These are phyloP conservation scores for Drosophila melanocephala DNA, from an alignment of 2,888 invertebrate species.

Conservation along the genomic window DNA sequence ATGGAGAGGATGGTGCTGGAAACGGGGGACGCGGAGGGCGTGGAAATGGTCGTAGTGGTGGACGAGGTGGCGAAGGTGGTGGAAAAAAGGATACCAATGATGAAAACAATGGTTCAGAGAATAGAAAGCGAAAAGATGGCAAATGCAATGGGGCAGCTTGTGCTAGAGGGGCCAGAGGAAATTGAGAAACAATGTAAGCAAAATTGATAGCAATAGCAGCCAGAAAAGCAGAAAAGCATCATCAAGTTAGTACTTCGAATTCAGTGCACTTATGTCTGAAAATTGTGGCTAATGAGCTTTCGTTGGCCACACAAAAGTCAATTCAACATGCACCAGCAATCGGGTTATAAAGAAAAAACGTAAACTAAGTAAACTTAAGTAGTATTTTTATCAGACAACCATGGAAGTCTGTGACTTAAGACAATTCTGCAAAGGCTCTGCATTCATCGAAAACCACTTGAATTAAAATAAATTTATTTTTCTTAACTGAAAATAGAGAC, in stretches of 20 bases:
- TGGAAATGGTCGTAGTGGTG: background rate
- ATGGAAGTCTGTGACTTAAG: background rate
- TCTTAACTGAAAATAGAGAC: background rate
- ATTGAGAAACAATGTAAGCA: background rate
- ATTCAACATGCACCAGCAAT: background rate
- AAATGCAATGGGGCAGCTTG: background rate
- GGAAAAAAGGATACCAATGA: slow-evolving; percentile 3
- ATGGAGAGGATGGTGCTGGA: slow-evolving; percentile 6
- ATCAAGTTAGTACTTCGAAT: background rate
- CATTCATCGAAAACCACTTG: background rate
- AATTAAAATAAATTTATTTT: background rate
- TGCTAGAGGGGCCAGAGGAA: background rate
- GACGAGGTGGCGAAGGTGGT: slow-evolving; percentile 1
- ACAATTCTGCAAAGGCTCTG: background rate
- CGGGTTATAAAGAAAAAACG: background rate
- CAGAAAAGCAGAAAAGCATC: background rate
- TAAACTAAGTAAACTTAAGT: background rate
- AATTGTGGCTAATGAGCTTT: background rate
- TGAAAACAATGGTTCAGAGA: background rate
- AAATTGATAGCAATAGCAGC: background rate
- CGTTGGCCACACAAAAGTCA: background rate
- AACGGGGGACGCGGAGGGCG: slow-evolving; percentile 12
- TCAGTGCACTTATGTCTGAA: background rate
- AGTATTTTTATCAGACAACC: background rate
- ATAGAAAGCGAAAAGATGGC: background rate